Conservation (phyloP, 2,888 invertebrate genomes). For the Drosophila mayaguana region DNA sequence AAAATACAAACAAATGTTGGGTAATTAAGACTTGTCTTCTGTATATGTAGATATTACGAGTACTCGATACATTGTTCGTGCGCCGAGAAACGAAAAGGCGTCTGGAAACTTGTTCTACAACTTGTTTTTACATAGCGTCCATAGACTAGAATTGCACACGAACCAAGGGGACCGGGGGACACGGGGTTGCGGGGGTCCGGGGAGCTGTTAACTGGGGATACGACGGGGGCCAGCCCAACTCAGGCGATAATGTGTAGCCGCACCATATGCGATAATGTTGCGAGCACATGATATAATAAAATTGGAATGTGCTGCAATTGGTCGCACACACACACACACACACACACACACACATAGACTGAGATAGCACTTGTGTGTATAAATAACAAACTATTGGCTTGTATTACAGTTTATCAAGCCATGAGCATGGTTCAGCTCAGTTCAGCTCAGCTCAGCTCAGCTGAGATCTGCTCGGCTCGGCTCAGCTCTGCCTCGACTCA, state of each 20-base stretch:
- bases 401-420: constrained; percentile 64
- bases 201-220: not conserved
- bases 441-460: constrained; percentile 26
- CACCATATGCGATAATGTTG: constrained; percentile 78
- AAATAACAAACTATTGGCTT: constrained; percentile 62
- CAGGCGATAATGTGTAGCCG: constrained; percentile 63
- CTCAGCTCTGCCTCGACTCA: not conserved
- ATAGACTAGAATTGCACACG: constrained; percentile 59
- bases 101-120: constrained; percentile 82
- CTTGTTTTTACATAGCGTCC: constrained; percentile 75
- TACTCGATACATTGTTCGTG: constrained; percentile 53
- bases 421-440: constrained; percentile 37
- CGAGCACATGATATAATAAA: constrained; percentile 77
- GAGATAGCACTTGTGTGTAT: constrained; percentile 13
- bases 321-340: constrained; percentile 26
- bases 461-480: constrained; percentile 24
- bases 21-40: constrained; percentile 81
- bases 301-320: constrained; percentile 75
- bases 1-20: constrained; percentile 72
- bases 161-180: not conserved
- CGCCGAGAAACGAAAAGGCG: constrained; percentile 59
- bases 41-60: constrained; percentile 41
- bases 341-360: constrained; percentile 17
- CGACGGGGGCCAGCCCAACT: constrained; percentile 20
- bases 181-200: constrained; percentile 1